Conservation (phyloP, 2,797 vertebrate genomes). For the Cryptoblepharus egeriae region DNA sequence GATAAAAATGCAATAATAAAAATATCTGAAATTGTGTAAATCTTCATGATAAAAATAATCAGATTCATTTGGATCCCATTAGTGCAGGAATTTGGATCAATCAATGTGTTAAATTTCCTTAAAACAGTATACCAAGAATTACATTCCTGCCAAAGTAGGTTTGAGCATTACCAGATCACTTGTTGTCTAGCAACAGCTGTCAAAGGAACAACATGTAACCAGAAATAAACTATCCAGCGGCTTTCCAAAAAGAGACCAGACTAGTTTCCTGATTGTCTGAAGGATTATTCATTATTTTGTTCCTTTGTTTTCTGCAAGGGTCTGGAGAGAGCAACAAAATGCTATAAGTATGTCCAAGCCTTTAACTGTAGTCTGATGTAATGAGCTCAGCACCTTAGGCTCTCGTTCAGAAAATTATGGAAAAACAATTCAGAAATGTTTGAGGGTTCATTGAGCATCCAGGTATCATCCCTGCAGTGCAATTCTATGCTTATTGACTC, state of each 20-base stretch:
- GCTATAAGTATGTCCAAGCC: background rate
- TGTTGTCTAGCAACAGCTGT: slow-evolving; percentile 17
- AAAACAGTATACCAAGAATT: background rate
- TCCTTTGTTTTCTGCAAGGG: background rate
- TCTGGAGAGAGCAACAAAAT: background rate
- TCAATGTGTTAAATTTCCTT: background rate
- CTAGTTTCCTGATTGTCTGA: background rate
- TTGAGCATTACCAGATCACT: background rate
- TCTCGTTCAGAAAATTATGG: background rate
- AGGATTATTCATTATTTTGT: background rate
- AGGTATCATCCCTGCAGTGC: background rate
- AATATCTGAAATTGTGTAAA: background rate
- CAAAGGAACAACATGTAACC: background rate
- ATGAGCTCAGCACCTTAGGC: background rate
- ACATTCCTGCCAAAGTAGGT: background rate
- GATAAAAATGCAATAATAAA: background rate
- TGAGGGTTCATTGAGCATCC: no score
- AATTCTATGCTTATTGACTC: background rate
- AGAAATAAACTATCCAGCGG: background rate
- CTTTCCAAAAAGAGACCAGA: background rate
- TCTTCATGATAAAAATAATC: background rate
- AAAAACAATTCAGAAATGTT: background rate
- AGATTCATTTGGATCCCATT: background rate
- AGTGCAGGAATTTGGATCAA: background rate
- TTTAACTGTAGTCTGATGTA: background rate